Conservation (phyloP, 35 echinoderm and acorn worm species). For the Ophioderma brevispina region DNA sequence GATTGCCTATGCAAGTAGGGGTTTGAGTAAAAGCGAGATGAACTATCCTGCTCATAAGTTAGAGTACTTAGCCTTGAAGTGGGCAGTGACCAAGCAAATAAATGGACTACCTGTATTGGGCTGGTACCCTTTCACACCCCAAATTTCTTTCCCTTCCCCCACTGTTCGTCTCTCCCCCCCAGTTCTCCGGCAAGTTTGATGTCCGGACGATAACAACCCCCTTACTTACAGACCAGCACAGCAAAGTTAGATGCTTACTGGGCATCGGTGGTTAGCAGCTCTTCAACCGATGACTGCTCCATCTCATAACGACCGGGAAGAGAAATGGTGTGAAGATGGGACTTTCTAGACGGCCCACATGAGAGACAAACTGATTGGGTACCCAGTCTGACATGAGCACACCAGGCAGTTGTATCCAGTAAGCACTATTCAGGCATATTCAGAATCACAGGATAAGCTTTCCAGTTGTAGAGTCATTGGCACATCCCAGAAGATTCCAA, state of each 20-base stretch:
- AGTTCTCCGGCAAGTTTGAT: slow-evolving; percentile 18
- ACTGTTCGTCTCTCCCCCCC: no score
- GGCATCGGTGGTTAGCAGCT: slow-evolving; percentile 71
- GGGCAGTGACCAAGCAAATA: slow-evolving; percentile 16
- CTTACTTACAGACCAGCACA: slow-evolving; percentile 32
- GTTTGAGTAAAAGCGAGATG: slow-evolving; percentile 38
- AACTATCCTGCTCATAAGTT: slow-evolving; percentile 55
- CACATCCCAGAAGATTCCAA: no score
- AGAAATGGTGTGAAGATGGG: slow-evolving; percentile 27
- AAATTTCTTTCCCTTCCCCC: neutral
- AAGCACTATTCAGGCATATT: no score
- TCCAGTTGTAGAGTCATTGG: no score
- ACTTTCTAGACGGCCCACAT: slow-evolving; percentile 22
- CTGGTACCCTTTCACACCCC: neutral
- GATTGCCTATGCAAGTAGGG: slow-evolving; percentile 57
- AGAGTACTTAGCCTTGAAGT: slow-evolving; percentile 6
- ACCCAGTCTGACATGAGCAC: no score
- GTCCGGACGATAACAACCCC: slow-evolving; percentile 45
- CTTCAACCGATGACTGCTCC: slow-evolving; percentile 53
- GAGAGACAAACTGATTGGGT: neutral
- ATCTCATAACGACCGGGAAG: slow-evolving; percentile 13
- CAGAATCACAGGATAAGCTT: no score
- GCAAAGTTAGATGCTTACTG: slow-evolving; percentile 41
- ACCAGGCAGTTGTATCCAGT: no score
- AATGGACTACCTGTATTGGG: slow-evolving; percentile 40